These are phyloP conservation scores for Cariama cristata DNA, from an alignment of 2,113 vertebrate species.

Conservation along the genomic window DNA sequence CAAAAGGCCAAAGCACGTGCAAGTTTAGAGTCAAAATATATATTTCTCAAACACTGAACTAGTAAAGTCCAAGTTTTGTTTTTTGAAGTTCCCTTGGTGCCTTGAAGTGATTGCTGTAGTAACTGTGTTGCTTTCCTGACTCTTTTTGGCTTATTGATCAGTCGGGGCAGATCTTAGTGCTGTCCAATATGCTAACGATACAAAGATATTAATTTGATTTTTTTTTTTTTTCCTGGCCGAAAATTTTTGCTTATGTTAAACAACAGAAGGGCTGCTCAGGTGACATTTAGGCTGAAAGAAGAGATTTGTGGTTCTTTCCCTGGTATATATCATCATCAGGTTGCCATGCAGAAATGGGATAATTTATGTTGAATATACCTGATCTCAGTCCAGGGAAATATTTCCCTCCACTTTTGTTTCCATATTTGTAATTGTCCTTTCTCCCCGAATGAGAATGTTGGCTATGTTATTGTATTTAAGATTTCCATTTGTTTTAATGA, in stretches of 20 bases:
- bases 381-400: not conserved
- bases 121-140: not conserved
- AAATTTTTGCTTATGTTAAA: not conserved
- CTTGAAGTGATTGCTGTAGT: not conserved
- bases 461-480: not conserved
- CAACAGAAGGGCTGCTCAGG: not conserved
- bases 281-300: not conserved
- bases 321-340: not conserved
- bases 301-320: not conserved
- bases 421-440: not conserved
- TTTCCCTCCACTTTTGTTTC: not conserved
- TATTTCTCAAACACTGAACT: not conserved
- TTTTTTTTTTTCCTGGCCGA: not conserved
- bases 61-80: not conserved
- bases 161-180: not conserved
- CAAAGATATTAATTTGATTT: not conserved
- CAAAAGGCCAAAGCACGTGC: not conserved
- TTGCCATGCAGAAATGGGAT: not conserved
- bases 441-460: not conserved
- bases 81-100: not conserved
- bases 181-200: not conserved
- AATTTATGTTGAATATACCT: not conserved
- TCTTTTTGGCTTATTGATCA: not conserved
- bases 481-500: not conserved
- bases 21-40: not conserved